A percentile compares a stretch with the other conserved stretches of the same genome.
Conservation (phyloP, 1,140 invertebrate genomes). For the Camponotus vicinus region DNA sequence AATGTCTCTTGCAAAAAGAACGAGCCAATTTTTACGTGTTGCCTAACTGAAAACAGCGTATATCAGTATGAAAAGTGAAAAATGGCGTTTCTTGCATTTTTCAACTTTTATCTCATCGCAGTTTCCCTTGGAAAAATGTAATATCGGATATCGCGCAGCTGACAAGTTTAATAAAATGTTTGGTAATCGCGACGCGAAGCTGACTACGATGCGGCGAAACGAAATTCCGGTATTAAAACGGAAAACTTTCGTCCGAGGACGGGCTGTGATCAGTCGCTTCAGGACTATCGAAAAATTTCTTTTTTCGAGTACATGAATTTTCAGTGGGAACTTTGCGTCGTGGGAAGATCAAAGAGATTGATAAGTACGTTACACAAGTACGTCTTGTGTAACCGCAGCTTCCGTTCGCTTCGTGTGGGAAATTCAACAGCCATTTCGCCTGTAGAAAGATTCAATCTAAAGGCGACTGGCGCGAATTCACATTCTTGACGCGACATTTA, state of each 20-base stretch:
- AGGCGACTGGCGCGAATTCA: neutral
- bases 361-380: conserved; percentile 16
- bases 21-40: conserved; percentile 13
- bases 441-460: neutral
- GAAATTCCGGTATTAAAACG: conserved; percentile 43
- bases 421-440: neutral
- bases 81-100: neutral
- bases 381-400: neutral
- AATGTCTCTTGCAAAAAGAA: neutral
- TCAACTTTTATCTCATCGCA: neutral
- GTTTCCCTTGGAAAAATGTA: neutral
- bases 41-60: neutral
- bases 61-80: neutral
- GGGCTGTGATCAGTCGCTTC: neutral
- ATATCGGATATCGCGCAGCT: conserved; percentile 29
- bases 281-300: conserved; percentile 26
- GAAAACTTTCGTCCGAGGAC: conserved; percentile 3
- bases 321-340: conserved; percentile 1
- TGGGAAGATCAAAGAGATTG: conserved; percentile 8
- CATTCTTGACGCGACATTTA: conserved; percentile 8
- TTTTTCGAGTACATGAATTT: neutral
- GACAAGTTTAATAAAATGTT: conserved; percentile 47
- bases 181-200: conserved; percentile 21
- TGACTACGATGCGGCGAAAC: neutral
- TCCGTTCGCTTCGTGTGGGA: neutral